phyloP scores from a whole-genome alignment of 2,888 invertebrate species.

The Mythimna impura region DNA sequence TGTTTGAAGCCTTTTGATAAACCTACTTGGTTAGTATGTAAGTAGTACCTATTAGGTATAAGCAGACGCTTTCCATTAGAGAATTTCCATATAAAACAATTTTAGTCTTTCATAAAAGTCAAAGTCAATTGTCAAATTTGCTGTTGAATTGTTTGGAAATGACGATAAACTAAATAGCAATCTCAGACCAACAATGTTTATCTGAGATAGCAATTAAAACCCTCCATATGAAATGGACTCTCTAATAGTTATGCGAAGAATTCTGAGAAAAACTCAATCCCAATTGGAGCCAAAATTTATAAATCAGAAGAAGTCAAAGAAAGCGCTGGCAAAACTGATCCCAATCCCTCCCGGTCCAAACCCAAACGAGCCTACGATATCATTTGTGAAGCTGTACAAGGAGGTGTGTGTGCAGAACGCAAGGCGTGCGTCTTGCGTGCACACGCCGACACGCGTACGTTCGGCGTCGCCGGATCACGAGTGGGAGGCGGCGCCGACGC shows the following conservation, averaged over 20 bases:
- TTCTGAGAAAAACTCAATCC: slow-evolving; percentile 35
- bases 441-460: not conserved
- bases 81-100: too few species aligned
- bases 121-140: slow-evolving; percentile 17
- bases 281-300: slow-evolving; percentile 8
- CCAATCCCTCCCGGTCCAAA: not conserved
- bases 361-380: slow-evolving; percentile 46
- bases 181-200: too few species aligned
- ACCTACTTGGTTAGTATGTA: not conserved
- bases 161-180: not conserved
- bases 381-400: slow-evolving; percentile 68
- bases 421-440: not conserved
- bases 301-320: slow-evolving; percentile 26
- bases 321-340: not conserved
- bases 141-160: slow-evolving; percentile 26
- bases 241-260: slow-evolving; percentile 60
- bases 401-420: slow-evolving; percentile 47
- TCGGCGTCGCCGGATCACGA: too few species aligned
- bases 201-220: not conserved
- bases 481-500: not conserved
- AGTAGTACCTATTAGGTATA: not conserved
- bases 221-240: slow-evolving; percentile 62
- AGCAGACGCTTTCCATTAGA: not conserved
- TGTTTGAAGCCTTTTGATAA: not conserved
- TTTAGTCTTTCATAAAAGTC: too few species aligned